Percentiles rank a stretch among this genome's conserved stretches.
Evolutionary conservation across 1,140 invertebrate genomes (phyloP).

Genomic region (Sarcophaga peregrina): DNA sequence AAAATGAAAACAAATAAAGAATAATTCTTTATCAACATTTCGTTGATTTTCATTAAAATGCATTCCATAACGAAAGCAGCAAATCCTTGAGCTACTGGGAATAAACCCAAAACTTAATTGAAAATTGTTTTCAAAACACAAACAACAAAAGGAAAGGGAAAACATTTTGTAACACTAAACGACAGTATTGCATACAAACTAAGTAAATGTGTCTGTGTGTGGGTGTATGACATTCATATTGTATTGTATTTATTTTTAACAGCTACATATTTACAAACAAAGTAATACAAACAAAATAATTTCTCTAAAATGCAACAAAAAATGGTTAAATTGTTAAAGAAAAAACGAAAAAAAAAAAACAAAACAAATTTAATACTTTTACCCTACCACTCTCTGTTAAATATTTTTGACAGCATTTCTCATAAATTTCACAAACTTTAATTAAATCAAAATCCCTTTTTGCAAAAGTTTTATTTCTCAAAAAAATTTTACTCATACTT

Average conservation of each 20-base stretch:
- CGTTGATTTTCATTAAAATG: background rate
- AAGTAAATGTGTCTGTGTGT: no score
- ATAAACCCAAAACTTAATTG: slow-evolving; percentile 34
- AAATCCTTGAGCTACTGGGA: slow-evolving; percentile 21
- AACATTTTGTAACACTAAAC: no score
- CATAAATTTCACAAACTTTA: no score
- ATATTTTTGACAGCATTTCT: background rate
- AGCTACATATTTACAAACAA: no score
- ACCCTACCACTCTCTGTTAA: background rate
- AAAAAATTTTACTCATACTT: background rate
- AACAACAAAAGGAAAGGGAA: background rate
- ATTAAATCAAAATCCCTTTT: no score
- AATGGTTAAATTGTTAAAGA: background rate
- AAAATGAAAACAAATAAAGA: no score
- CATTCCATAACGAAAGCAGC: slow-evolving; percentile 44
- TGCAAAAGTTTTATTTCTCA: background rate
- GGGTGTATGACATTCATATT: no score
- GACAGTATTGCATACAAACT: no score
- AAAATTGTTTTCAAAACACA: slow-evolving; percentile 44
- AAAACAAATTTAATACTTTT: background rate
- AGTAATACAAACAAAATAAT: no score
- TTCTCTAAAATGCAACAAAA: no score
- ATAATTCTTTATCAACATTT: no score
- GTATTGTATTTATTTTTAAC: no score
- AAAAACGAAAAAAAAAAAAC: background rate